Base-by-base conservation (phyloP, 2,888 invertebrate genomes). In the Drosophila prostipennis region DNA sequence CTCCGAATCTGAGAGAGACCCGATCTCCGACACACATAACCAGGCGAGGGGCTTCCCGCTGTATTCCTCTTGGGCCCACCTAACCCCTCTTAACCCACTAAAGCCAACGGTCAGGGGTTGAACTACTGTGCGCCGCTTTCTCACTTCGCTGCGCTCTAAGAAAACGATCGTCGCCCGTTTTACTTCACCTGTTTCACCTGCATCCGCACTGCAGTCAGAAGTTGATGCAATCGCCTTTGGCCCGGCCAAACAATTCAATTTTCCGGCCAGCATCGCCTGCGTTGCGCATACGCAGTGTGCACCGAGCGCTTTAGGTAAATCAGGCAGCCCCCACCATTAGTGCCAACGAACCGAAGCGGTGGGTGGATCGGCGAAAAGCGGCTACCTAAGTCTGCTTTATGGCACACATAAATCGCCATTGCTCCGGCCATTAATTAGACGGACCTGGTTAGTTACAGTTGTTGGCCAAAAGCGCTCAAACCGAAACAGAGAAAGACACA, bases 51-150 rank as follows among this genome's bases (percentile, higher is more conserved):
- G 13, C 1, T 36, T 39, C 54, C 37, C 39, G 34, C 34, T 29
- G 0, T 0, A 0, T 39, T 11, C 10, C 23, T 3, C 14, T 8
- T 26, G 14, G 6, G 11, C 8, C 19, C 54, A 2, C 26, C 26
- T 14, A 2, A 29, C 19, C 45, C 45, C 11, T 7, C 34, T 34
- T 39, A 8, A 19, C 23, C 46, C 32, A 5, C 13, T 14, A 4
- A 26, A 29, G 8, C 23, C 26, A 29, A 19, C 69, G 87, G 84
- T 84, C 81, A 80, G 84, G 81, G 81, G 87, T 87, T 43, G 39
- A 40, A 43, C 61, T 55, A 70, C 76, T 58, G 58, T 64, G 61
- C 7, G 54, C 36, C 46, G 80, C 64, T 72, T 80, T 83, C 74
- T 60, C 55, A 78, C 74, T 56, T 78, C 72, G 19, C 74, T 69